Evolutionary conservation across 2,888 invertebrate genomes (phyloP).

Genomic region (Pteria penguin): DNA sequence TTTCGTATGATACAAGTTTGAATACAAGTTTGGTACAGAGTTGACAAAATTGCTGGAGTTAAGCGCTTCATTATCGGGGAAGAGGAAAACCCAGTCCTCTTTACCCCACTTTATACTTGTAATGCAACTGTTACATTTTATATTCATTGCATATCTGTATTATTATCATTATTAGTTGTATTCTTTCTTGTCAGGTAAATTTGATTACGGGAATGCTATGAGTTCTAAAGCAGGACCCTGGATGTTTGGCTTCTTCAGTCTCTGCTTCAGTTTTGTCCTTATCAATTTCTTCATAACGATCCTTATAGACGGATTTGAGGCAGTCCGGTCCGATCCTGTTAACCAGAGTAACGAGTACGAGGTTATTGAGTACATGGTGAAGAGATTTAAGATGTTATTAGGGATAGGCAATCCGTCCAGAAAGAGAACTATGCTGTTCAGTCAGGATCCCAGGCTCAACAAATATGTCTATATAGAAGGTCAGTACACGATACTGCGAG

Average conservation of each 20-base stretch:
- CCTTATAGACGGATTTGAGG: conserved; percentile 72
- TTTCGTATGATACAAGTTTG: too few relatives aligned
- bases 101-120: too few relatives aligned
- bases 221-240: conserved; percentile 59
- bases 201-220: conserved; percentile 75
- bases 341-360: conserved; percentile 74
- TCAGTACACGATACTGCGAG: conserved; percentile 25
- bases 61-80: too few relatives aligned
- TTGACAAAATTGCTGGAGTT: too few relatives aligned
- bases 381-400: conserved; percentile 53
- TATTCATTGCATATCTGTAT: too few relatives aligned
- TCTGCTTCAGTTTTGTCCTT: conserved; percentile 70
- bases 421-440: conserved; percentile 11
- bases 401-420: conserved; percentile 53
- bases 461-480: conserved; percentile 49
- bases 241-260: conserved; percentile 66
- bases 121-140: too few relatives aligned
- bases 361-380: conserved; percentile 72
- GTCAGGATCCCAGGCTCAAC: conserved; percentile 40
- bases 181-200: conserved; percentile 69
- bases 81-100: too few relatives aligned
- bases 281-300: conserved; percentile 76
- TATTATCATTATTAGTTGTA: neutral
- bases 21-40: too few relatives aligned
- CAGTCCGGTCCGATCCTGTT: conserved; percentile 62